A percentile compares a stretch with the other conserved stretches of the same genome.
Conservation (phyloP, 2,888 invertebrate species). For the Scaptomyza parva region DNA sequence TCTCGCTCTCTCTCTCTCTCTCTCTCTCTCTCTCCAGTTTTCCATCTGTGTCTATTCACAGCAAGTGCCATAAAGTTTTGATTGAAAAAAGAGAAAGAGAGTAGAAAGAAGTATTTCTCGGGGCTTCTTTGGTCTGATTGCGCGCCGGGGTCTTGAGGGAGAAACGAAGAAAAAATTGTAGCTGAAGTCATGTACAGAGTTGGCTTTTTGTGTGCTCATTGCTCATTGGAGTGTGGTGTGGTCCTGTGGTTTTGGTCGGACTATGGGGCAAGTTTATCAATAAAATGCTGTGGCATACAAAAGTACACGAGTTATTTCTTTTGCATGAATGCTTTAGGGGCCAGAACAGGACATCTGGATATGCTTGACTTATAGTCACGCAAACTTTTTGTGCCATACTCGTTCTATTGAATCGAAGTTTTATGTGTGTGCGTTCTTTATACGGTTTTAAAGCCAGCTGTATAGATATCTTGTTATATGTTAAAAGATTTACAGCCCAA, state of each 20-base stretch:
- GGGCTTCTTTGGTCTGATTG: conserved; percentile 44
- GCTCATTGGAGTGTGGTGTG: conserved; percentile 27
- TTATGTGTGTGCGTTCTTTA: conserved; percentile 34
- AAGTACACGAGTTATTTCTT: conserved; percentile 78
- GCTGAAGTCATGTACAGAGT: conserved; percentile 53
- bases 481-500: conserved; percentile 2
- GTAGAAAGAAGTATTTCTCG: conserved; percentile 44
- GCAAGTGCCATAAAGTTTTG: conserved; percentile 54
- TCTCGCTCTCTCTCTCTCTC: too few relatives aligned
- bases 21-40: too few relatives aligned
- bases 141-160: conserved; percentile 16
- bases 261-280: conserved; percentile 70
- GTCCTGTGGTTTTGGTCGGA: conserved; percentile 44
- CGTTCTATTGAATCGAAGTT: conserved; percentile 34
- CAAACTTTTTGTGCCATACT: conserved; percentile 64
- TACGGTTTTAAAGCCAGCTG: conserved; percentile 25
- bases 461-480: background rate
- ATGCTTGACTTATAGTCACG: conserved; percentile 64
- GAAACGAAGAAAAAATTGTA: conserved; percentile 34
- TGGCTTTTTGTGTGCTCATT: conserved; percentile 50
- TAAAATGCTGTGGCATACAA: conserved; percentile 76
- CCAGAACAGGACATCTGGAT: conserved; percentile 46
- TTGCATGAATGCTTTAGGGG: conserved; percentile 68
- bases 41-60: conserved; percentile 23
- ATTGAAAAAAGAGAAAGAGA: conserved; percentile 24